These are phyloP conservation scores for Mus spicilegus DNA, from an alignment of 2,113 vertebrate species.

Conservation along the genomic window DNA sequence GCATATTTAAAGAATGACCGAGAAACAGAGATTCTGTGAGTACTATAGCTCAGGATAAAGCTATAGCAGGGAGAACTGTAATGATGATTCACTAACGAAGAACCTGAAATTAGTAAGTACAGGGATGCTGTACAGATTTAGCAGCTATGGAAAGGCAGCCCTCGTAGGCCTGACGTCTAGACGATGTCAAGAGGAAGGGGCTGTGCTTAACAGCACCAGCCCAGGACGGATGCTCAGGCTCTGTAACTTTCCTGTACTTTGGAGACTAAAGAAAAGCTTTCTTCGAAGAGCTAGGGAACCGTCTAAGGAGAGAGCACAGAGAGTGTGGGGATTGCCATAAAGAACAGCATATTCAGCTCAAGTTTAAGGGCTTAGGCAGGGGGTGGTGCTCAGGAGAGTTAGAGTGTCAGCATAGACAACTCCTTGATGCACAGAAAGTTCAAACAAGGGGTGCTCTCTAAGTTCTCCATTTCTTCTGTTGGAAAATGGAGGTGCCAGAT, in stretches of 20 bases:
- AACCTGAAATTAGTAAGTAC: constrained; percentile 25
- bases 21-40: background rate
- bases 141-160: background rate
- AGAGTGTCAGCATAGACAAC: background rate
- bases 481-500: background rate
- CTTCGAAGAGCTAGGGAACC: constrained; percentile 11
- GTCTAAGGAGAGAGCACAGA: background rate
- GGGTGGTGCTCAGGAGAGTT: background rate
- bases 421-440: background rate
- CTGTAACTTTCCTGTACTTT: background rate
- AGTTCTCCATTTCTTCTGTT: background rate
- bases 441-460: background rate
- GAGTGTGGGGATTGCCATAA: background rate
- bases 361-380: background rate
- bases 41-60: background rate
- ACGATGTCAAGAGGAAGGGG: background rate
- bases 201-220: background rate
- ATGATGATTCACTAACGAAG: background rate
- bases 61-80: constrained; percentile 34
- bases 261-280: background rate
- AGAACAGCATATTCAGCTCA: background rate
- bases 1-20: constrained; percentile 8
- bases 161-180: background rate
- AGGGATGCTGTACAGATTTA: background rate
- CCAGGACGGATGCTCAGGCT: background rate